A percentile compares a stretch with the other conserved stretches of the same genome.
Conservation (phyloP, 2,113 vertebrate genomes). For the Rhegmatorhina hoffmannsi region DNA sequence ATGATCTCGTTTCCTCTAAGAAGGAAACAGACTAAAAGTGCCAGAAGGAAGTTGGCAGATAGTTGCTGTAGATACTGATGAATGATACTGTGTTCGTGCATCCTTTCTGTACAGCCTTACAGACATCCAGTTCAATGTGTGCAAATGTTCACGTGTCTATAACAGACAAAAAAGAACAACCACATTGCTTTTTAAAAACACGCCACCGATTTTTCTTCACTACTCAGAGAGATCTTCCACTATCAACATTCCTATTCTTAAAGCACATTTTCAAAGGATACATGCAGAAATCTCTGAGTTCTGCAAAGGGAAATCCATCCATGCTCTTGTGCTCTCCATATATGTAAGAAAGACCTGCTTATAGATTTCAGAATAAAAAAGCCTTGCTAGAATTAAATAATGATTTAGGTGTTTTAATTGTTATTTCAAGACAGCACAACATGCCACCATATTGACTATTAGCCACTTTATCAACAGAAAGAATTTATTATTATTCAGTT, state of each 20-base stretch:
- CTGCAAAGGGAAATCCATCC: not conserved
- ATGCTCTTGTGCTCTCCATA: not conserved
- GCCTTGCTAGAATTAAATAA: not conserved
- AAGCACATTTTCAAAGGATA: not conserved
- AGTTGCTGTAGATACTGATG: not conserved
- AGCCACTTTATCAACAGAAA: not conserved
- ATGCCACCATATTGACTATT: not conserved
- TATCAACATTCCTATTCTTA: not conserved
- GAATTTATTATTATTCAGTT: not conserved
- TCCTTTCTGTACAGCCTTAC: not conserved
- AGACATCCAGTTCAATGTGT: not conserved
- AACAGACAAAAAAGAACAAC: not conserved
- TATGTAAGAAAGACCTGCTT: not conserved
- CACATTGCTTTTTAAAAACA: not conserved
- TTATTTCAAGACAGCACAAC: not conserved
- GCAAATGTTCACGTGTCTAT: not conserved
- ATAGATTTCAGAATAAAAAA: not conserved
- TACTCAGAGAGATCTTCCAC: not conserved
- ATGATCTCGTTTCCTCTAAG: not conserved
- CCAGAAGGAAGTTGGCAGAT: not conserved
- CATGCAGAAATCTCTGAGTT: not conserved
- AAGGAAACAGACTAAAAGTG: not conserved
- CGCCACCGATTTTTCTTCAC: not conserved
- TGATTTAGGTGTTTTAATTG: not conserved
- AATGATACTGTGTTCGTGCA: not conserved